phyloP scores from a whole-genome alignment of 2,888 invertebrate species.

The Hirtodrosophila alboralis region DNA sequence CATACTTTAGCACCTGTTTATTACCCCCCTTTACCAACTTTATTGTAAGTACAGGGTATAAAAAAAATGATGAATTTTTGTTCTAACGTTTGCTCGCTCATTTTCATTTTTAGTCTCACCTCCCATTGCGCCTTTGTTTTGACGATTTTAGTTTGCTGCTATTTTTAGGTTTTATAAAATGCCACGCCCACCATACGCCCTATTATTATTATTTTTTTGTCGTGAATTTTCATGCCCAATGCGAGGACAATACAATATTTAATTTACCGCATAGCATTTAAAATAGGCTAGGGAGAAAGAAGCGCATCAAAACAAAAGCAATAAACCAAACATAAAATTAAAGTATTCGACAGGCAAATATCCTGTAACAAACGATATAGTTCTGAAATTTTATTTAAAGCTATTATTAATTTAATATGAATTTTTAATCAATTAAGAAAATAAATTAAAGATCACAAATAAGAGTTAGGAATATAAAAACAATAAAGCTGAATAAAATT shows the following conservation, averaged over 20 bases:
- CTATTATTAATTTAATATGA: too few species aligned
- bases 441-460: too few species aligned
- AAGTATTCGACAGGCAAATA: neutral
- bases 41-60: too few species aligned
- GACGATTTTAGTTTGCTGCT: slow-evolving; percentile 44
- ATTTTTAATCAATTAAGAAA: too few species aligned
- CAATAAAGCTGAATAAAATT: too few species aligned
- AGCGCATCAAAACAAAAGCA: neutral
- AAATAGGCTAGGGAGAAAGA: slow-evolving; percentile 43
- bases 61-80: neutral
- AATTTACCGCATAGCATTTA: slow-evolving; percentile 72
- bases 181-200: slow-evolving; percentile 23
- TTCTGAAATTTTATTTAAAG: too few species aligned
- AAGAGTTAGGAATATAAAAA: too few species aligned
- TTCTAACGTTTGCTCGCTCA: slow-evolving; percentile 24
- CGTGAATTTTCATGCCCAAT: slow-evolving; percentile 51
- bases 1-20: too few species aligned
- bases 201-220: slow-evolving; percentile 45
- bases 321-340: too few species aligned
- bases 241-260: slow-evolving; percentile 67
- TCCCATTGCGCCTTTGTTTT: slow-evolving; percentile 39
- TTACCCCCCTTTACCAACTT: too few species aligned
- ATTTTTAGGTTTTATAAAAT: slow-evolving; percentile 40
- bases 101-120: slow-evolving; percentile 55
- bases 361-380: slow-evolving; percentile 6